Evolutionary conservation across 1,140 invertebrate species (phyloP).

Genomic region (Potamilus streckersoni): DNA sequence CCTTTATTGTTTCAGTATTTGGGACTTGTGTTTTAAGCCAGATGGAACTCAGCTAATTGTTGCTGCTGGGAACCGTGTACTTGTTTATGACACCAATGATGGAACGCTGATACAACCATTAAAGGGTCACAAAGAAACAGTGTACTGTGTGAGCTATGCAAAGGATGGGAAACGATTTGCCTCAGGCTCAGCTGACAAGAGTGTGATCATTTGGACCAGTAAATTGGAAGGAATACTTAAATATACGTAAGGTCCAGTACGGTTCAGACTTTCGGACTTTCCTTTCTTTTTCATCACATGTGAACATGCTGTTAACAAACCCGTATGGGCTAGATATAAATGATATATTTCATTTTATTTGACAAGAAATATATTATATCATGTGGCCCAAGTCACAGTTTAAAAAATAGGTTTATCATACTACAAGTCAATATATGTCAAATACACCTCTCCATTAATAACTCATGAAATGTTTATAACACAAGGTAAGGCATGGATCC

Average conservation of each 20-base stretch:
- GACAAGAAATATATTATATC: too few species aligned
- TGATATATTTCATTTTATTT: too few species aligned
- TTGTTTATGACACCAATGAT: conserved; percentile 94
- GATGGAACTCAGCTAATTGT: conserved; percentile 94
- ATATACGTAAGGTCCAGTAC: conserved; percentile 83
- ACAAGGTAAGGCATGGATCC: too few species aligned
- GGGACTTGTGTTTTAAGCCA: conserved; percentile 94
- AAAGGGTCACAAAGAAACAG: conserved; percentile 88
- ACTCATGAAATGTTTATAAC: too few species aligned
- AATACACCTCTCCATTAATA: too few species aligned
- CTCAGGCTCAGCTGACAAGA: conserved; percentile 96
- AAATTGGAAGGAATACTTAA: conserved; percentile 97
- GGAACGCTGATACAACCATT: conserved; percentile 91
- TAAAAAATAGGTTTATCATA: too few species aligned
- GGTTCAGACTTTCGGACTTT: too few species aligned
- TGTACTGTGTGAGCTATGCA: conserved; percentile 93
- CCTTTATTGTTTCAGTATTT: conserved; percentile 79
- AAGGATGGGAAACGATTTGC: conserved; percentile 97
- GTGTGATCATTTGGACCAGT: conserved; percentile 98
- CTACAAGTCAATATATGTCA: too few species aligned
- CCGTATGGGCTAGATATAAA: too few species aligned
- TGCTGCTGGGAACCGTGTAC: conserved; percentile 89
- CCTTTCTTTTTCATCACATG: too few species aligned
- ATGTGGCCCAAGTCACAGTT: too few species aligned
- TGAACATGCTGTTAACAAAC: too few species aligned